These are phyloP conservation scores for Bombyx mori DNA, from an alignment of 1,140 invertebrate species.

Conservation along the genomic window ASM3026992v2 NC_085109.1:2774001-2774500, in stretches of 20 bases:
- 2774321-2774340: constrained; percentile 67
- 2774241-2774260: constrained; percentile 61
- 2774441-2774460: background rate
- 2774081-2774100: background rate
- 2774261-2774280: constrained; percentile 41
- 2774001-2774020: constrained; percentile 54
- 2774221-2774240: constrained; percentile 50
- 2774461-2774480: constrained; percentile 19
- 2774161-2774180: constrained; percentile 31
- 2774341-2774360: constrained; percentile 40
- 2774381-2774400: background rate
- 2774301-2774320: constrained; percentile 70
- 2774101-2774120: constrained; percentile 6
- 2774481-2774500: constrained; percentile 33
- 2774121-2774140: constrained; percentile 12
- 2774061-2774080: constrained; percentile 33
- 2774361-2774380: constrained; percentile 14
- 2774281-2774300: constrained; percentile 29
- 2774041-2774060: constrained; percentile 55
- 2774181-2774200: constrained; percentile 55
- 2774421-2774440: background rate
- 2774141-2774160: constrained; percentile 17
- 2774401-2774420: background rate
- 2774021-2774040: constrained; percentile 28
- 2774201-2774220: constrained; percentile 43